Conservation (phyloP, 2,888 invertebrate genomes). For the Myathropa florea region DNA sequence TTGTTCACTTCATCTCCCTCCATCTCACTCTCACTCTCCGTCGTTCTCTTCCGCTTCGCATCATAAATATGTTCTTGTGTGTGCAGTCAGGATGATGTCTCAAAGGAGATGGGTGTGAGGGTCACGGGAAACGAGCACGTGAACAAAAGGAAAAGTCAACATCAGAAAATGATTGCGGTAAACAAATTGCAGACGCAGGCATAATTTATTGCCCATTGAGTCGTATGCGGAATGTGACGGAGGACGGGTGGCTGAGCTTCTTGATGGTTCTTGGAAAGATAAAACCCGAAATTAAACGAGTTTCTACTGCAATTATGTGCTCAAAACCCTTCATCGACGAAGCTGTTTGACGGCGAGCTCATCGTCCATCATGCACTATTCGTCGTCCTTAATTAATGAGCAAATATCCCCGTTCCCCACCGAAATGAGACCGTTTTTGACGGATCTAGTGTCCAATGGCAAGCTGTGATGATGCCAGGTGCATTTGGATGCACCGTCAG, state of each 20-base stretch:
- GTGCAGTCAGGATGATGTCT: background rate
- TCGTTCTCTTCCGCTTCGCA: no score
- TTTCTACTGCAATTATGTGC: slow-evolving; percentile 28
- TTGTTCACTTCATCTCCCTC: background rate
- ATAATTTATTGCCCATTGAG: slow-evolving; percentile 54
- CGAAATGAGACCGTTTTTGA: background rate
- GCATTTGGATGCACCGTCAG: slow-evolving; percentile 24
- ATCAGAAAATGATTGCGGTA: slow-evolving; percentile 60
- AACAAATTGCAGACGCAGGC: slow-evolving; percentile 56
- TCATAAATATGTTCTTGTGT: background rate
- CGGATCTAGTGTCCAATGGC: no score
- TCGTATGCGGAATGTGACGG: slow-evolving; percentile 47
- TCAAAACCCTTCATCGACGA: background rate
- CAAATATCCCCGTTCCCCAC: slow-evolving; percentile 26
- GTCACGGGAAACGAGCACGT: background rate
- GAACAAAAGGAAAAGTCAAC: slow-evolving; percentile 39
- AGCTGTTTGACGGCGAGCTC: slow-evolving; percentile 47
- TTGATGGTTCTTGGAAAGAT: no score
- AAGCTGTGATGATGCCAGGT: no score
- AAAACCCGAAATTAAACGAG: slow-evolving; percentile 17
- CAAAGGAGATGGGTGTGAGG: background rate
- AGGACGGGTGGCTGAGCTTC: background rate
- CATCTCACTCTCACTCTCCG: background rate
- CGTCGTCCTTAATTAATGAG: slow-evolving; percentile 50
- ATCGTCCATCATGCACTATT: slow-evolving; percentile 51